phyloP scores from a whole-genome alignment of 2,888 invertebrate species.

The Tiliacea citrago region DNA sequence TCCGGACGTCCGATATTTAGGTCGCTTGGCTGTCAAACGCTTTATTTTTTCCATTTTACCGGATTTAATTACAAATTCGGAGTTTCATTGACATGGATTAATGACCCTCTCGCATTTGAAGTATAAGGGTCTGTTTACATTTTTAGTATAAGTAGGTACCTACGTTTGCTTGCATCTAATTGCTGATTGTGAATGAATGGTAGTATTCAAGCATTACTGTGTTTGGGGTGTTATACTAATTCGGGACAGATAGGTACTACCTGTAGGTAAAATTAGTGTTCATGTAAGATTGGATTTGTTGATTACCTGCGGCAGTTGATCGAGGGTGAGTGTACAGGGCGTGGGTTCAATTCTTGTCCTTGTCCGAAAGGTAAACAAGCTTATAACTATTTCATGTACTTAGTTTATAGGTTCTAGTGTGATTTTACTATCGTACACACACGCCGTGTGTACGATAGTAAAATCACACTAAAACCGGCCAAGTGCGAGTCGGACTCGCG shows the following conservation, averaged over 20 bases:
- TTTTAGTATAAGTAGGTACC: too few species aligned
- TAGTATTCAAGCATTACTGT: neutral
- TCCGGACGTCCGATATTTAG: constrained; percentile 50
- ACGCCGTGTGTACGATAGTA: too few species aligned
- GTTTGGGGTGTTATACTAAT: neutral
- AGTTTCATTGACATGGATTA: constrained; percentile 67
- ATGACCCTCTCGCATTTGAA: constrained; percentile 55
- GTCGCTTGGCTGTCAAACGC: constrained; percentile 63
- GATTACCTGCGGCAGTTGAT: neutral
- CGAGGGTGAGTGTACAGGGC: too few species aligned
- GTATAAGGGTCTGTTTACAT: constrained; percentile 55
- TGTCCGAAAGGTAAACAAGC: neutral
- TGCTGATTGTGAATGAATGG: constrained; percentile 24
- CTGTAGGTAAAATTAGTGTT: neutral
- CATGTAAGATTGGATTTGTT: neutral
- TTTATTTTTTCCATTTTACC: constrained; percentile 60
- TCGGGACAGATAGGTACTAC: too few species aligned
- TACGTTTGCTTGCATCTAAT: constrained; percentile 12
- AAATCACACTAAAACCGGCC: too few species aligned
- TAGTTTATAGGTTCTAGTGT: neutral
- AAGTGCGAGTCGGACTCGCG: too few species aligned
- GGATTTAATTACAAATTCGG: constrained; percentile 67
- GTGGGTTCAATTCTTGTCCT: neutral
- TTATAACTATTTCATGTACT: neutral
- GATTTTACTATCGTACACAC: too few species aligned